Evolutionary conservation across 2,888 invertebrate genomes (phyloP).

Genomic region (Hipparchia sbordonii): DNA sequence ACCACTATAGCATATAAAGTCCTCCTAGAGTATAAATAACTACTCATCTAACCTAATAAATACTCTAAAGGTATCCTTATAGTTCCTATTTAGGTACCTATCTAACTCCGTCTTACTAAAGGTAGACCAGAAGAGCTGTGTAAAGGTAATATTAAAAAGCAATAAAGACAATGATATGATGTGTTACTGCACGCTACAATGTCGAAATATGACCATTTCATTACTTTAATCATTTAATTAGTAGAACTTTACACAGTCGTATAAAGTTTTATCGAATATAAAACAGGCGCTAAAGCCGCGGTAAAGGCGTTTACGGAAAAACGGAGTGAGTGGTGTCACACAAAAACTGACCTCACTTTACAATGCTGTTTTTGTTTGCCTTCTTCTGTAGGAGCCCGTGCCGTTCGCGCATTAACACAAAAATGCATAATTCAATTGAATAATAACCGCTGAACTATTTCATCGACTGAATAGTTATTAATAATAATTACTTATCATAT

Average conservation of each 20-base stretch:
- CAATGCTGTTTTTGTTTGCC: slow-evolving; percentile 16
- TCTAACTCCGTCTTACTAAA: too few species aligned
- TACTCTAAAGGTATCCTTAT: too few species aligned
- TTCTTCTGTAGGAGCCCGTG: slow-evolving; percentile 2
- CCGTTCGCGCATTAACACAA: slow-evolving; percentile 27
- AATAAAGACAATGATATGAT: neutral
- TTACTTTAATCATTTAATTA: slow-evolving; percentile 20
- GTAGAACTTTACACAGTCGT: slow-evolving; percentile 21
- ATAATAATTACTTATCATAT: neutral
- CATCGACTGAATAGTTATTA: neutral
- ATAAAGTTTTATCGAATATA: slow-evolving; percentile 24
- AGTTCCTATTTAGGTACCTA: too few species aligned
- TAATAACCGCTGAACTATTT: slow-evolving; percentile 19
- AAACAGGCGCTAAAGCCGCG: neutral
- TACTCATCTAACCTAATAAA: too few species aligned
- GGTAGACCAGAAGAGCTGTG: too few species aligned
- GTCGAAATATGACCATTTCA: slow-evolving; percentile 16
- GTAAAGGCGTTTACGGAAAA: neutral
- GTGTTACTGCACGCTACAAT: neutral
- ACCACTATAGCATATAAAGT: too few species aligned
- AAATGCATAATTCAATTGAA: slow-evolving; percentile 32
- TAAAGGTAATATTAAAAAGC: neutral
- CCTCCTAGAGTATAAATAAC: too few species aligned
- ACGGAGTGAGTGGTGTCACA: neutral
- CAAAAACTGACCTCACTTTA: neutral